Evolutionary conservation across 2,888 invertebrate species (phyloP).

Genomic region (Lutraria lutraria): DNA sequence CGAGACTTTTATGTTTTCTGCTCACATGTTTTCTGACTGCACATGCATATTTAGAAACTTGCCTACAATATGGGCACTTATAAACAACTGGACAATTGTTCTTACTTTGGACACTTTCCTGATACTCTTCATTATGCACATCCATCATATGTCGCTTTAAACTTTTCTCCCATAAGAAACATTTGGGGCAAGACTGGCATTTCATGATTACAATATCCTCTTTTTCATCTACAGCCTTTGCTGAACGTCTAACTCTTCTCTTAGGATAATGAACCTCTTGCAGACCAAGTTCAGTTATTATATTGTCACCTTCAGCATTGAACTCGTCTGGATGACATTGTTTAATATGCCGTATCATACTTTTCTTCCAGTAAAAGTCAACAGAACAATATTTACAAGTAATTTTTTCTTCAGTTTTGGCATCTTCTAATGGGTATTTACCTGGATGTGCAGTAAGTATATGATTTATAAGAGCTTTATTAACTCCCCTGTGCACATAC

Average conservation of each 20-base stretch:
- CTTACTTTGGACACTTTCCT: not conserved
- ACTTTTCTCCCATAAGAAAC: conserved; percentile 50
- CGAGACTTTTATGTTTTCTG: conserved; percentile 42
- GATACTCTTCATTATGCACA: conserved; percentile 21
- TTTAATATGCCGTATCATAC: conserved; percentile 50
- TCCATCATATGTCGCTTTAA: conserved; percentile 45
- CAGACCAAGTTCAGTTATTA: conserved; percentile 17
- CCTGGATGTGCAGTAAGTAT: conserved; percentile 45
- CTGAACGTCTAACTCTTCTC: conserved; percentile 32
- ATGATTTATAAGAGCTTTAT: conserved; percentile 52
- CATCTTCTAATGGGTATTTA: conserved; percentile 27
- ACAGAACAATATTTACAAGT: conserved; percentile 36
- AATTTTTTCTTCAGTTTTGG: not conserved
- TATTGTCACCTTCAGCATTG: conserved; percentile 17
- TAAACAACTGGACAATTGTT: not conserved
- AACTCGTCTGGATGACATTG: conserved; percentile 41
- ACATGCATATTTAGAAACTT: conserved; percentile 54
- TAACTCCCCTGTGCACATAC: conserved; percentile 51
- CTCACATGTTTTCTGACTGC: conserved; percentile 55
- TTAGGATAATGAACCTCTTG: conserved; percentile 2
- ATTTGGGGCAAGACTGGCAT: conserved; percentile 51
- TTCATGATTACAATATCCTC: conserved; percentile 20
- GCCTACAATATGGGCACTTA: conserved; percentile 45
- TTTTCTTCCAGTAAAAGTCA: conserved; percentile 53
- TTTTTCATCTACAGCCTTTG: not conserved